phyloP scores from a whole-genome alignment of 2,888 invertebrate species.

The Gastracanthus pulcherrimus region DNA sequence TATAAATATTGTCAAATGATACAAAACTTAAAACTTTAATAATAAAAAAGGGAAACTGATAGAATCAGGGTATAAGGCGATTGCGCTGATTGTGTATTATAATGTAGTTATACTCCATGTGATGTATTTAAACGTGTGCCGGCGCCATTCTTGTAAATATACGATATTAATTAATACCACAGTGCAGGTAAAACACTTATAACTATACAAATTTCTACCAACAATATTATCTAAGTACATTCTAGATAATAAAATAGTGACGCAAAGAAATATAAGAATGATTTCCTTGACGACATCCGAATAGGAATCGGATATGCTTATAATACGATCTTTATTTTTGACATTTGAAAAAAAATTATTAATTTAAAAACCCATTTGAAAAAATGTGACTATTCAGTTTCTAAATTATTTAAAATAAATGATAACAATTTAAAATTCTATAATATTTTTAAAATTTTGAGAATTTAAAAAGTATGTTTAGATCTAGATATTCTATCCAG shows the following conservation, averaged over 20 bases:
- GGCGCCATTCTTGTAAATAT: slow-evolving; percentile 35
- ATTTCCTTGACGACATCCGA: slow-evolving; percentile 38
- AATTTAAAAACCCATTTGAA: too few relatives aligned
- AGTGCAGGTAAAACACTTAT: neutral
- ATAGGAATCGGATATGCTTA: neutral
- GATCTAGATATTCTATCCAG: too few relatives aligned
- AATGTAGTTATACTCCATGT: slow-evolving; percentile 26
- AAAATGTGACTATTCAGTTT: too few relatives aligned
- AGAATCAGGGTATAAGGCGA: slow-evolving; percentile 42
- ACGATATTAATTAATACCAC: neutral
- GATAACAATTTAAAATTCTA: too few relatives aligned
- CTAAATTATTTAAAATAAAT: too few relatives aligned
- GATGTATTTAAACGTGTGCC: slow-evolving; percentile 28
- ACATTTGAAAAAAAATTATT: neutral
- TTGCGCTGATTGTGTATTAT: slow-evolving; percentile 27
- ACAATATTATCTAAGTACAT: slow-evolving; percentile 25
- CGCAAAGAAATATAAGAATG: neutral
- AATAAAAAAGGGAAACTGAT: slow-evolving; percentile 4
- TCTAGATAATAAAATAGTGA: slow-evolving; percentile 11
- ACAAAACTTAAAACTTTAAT: slow-evolving; percentile 19
- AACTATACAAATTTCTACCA: slow-evolving; percentile 35
- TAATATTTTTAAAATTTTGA: too few relatives aligned
- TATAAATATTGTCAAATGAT: slow-evolving; percentile 30
- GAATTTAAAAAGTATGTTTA: too few relatives aligned
- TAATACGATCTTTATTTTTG: too few relatives aligned